Base-by-base conservation (phyloP, 2,797 vertebrate genomes). In the Takifugu ocellatus region DNA sequence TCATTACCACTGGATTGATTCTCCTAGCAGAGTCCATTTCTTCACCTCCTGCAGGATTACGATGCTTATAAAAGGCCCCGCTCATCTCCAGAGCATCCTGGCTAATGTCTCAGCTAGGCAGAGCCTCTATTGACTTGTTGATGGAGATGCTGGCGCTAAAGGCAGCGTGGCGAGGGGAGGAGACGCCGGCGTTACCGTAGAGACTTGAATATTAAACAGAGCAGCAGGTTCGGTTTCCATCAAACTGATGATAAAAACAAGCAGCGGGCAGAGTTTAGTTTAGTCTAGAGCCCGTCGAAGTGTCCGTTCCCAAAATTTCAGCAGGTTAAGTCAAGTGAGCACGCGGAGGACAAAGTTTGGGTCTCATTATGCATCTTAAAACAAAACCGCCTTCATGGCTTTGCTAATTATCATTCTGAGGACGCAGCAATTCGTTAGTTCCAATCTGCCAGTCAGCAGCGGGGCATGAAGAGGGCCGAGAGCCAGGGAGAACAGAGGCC, bases 341-440 rank as follows among this genome's bases (percentile, higher is more conserved):
- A 58, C 42, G 78, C 12, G 58, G 54, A 68, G 29, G 45, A 46
- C 86, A 92, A 92, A 89, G 91, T 92, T 85, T 92, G 90, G 90
- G 92, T 93, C 63, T 21, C 87, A 88, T 92, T 88, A 88, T 87
- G 88, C 91, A 88, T 86, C 86, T 89, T 73, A 88, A 94, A 93
- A 97, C 95, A 97, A 97, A 94, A 89, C 92, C 70, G 92, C 94
- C 94, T 96, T 98, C 94, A 95, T 93, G 92, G 90, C 89, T 92
- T 72, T 87, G 85, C 95, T 98, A 94, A 96, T 99, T 97, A 96
- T 96, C 93, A 99, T 98, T 99, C 96, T 90, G 93, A 94, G 93
- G 94, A 94, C 93, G 93, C 94, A 93, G 93, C 95, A 95, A 96
- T 98, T 98, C 96, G 95, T 96, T 95, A 93, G 93, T 94, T 96